phyloP scores from a whole-genome alignment of 2,797 vertebrate species.

The Varecia variegata region DNA sequence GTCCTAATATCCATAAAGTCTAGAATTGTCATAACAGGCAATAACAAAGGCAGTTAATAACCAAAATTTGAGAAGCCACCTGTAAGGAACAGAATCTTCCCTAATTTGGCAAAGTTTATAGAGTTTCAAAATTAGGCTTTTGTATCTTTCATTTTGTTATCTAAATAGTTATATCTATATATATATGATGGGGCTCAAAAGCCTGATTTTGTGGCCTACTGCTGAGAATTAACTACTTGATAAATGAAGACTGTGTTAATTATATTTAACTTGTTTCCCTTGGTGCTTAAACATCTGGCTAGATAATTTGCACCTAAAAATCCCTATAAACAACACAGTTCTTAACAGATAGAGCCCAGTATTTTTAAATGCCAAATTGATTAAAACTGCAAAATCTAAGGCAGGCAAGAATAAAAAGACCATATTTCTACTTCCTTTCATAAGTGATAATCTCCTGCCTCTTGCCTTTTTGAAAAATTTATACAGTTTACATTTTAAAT shows the following conservation, averaged over 20 bases:
- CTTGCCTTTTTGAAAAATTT: conserved; percentile 61
- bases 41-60: background rate
- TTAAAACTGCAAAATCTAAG: conserved; percentile 59
- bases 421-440: conserved; percentile 57
- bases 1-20: background rate
- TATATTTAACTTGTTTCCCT: conserved; percentile 79
- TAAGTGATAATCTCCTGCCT: conserved; percentile 56
- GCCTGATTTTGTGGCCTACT: conserved; percentile 44
- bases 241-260: conserved; percentile 78
- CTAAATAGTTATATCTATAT: conserved; percentile 49
- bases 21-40: background rate
- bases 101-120: conserved; percentile 30
- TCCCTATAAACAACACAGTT: conserved; percentile 74
- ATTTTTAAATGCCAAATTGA: conserved; percentile 64
- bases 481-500: conserved; percentile 72
- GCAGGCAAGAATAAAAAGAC: conserved; percentile 40
- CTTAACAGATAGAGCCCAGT: conserved; percentile 71
- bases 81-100: conserved; percentile 6
- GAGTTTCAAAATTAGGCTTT: conserved; percentile 38
- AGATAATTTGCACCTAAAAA: conserved; percentile 80
- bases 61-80: background rate
- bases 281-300: conserved; percentile 81
- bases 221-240: conserved; percentile 82
- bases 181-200: conserved; percentile 32
- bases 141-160: conserved; percentile 50